Conservation (phyloP, 2,888 invertebrate genomes). For the Nymphalis c-album region DNA sequence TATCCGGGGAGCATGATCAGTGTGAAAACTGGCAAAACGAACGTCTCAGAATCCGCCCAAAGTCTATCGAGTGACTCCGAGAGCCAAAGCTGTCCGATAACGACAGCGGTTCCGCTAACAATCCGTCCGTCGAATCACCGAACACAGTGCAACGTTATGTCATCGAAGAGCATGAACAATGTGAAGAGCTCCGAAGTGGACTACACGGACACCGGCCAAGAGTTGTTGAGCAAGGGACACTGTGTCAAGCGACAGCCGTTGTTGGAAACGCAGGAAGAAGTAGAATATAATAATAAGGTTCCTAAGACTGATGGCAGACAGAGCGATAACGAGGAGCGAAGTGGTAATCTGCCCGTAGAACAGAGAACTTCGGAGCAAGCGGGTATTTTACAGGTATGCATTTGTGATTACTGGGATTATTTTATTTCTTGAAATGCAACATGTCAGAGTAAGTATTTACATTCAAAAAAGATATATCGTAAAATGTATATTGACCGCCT, state of each 20-base stretch:
- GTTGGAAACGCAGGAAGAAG: conserved; percentile 68
- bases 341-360: conserved; percentile 44
- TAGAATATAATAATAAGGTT: conserved; percentile 77
- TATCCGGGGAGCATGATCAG: conserved; percentile 84
- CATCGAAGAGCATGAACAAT: conserved; percentile 84
- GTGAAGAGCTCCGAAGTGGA: conserved; percentile 79
- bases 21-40: conserved; percentile 82
- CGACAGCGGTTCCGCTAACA: conserved; percentile 77
- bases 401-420: not conserved
- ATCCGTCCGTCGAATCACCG: conserved; percentile 75
- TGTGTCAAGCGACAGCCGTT: conserved; percentile 78
- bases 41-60: conserved; percentile 84
- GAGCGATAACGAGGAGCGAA: conserved; percentile 53
- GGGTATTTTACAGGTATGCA: conserved; percentile 84
- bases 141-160: conserved; percentile 68
- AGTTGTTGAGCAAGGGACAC: conserved; percentile 56
- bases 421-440: not conserved
- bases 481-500: not conserved
- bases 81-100: conserved; percentile 78
- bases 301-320: conserved; percentile 71
- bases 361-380: conserved; percentile 67
- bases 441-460: not conserved
- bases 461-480: no score
- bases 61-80: conserved; percentile 85
- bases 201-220: conserved; percentile 72